These are phyloP conservation scores for Hippocampus zosterae DNA, from an alignment of 2,113 vertebrate genomes.

Conservation along the genomic window DNA sequence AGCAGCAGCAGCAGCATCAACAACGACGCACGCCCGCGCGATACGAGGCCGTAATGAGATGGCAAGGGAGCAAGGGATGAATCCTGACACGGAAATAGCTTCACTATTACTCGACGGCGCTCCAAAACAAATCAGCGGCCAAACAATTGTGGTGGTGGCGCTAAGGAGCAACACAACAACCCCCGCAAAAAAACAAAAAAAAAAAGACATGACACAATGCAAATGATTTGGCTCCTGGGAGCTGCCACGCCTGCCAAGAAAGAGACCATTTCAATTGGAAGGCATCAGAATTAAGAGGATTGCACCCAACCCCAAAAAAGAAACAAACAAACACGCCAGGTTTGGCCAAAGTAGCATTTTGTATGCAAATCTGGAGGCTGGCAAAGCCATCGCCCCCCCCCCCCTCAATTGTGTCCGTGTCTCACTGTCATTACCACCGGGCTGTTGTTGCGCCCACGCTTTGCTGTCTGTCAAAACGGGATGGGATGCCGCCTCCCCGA, in stretches of 20 bases:
- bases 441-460: conserved; percentile 37
- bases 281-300: conserved; percentile 75
- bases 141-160: conserved; percentile 48
- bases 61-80: conserved; percentile 51
- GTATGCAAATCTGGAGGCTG: conserved; percentile 68
- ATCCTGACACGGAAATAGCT: conserved; percentile 65
- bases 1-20: conserved; percentile 18
- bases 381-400: conserved; percentile 27
- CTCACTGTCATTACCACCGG: conserved; percentile 48
- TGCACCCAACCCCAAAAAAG: conserved; percentile 41
- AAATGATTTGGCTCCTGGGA: conserved; percentile 70
- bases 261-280: conserved; percentile 76
- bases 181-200: conserved; percentile 14
- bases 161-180: conserved; percentile 1
- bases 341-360: conserved; percentile 67
- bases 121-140: conserved; percentile 54
- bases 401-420: conserved; percentile 42
- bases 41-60: conserved; percentile 61
- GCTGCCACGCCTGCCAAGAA: conserved; percentile 64
- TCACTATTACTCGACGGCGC: conserved; percentile 58
- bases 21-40: conserved; percentile 49
- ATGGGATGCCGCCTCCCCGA: conserved; percentile 11
- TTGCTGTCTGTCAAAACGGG: conserved; percentile 55
- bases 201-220: conserved; percentile 64
- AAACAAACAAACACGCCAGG: conserved; percentile 39